A percentile compares a stretch with the other conserved stretches of the same genome.
Evolutionary conservation across 2,888 invertebrate species (phyloP).

Genomic region (Oscheius onirici): DNA sequence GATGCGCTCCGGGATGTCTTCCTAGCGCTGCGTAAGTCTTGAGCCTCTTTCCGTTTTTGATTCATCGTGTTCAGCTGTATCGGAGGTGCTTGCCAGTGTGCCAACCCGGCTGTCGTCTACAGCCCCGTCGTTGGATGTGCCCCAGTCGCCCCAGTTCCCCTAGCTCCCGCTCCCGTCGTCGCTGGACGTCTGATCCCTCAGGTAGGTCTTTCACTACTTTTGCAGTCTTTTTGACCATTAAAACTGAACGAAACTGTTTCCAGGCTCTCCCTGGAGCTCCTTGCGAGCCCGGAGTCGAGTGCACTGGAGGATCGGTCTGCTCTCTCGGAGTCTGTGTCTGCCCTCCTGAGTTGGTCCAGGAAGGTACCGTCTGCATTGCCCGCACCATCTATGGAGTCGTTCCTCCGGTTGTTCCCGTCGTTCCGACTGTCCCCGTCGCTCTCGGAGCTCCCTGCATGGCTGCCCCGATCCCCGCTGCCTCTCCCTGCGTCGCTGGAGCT

Average conservation of each 20-base stretch:
- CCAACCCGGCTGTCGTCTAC: conserved; percentile 60
- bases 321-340: conserved; percentile 70
- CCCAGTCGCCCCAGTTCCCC: conserved; percentile 41
- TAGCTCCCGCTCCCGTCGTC: conserved; percentile 60
- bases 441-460: conserved; percentile 57
- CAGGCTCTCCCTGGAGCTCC: conserved; percentile 59
- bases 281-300: conserved; percentile 70
- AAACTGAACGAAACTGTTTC: background rate
- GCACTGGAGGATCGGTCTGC: conserved; percentile 71
- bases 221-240: background rate
- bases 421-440: conserved; percentile 42
- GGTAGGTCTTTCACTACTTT: conserved; percentile 29
- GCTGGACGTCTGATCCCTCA: conserved; percentile 69
- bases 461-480: conserved; percentile 41
- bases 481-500: conserved; percentile 58
- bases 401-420: conserved; percentile 56
- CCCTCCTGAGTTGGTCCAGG: conserved; percentile 70
- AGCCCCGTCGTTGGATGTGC: conserved; percentile 54
- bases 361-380: conserved; percentile 70
- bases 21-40: conserved; percentile 46
- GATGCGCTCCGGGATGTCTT: conserved; percentile 53
- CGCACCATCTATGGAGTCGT: conserved; percentile 69
- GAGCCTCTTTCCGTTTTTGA: background rate
- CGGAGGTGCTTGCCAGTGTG: conserved; percentile 61
- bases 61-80: conserved; percentile 49